These are phyloP conservation scores for Tinamus major DNA, from an alignment of 2,797 vertebrate species.

Conservation along the genomic window DNA sequence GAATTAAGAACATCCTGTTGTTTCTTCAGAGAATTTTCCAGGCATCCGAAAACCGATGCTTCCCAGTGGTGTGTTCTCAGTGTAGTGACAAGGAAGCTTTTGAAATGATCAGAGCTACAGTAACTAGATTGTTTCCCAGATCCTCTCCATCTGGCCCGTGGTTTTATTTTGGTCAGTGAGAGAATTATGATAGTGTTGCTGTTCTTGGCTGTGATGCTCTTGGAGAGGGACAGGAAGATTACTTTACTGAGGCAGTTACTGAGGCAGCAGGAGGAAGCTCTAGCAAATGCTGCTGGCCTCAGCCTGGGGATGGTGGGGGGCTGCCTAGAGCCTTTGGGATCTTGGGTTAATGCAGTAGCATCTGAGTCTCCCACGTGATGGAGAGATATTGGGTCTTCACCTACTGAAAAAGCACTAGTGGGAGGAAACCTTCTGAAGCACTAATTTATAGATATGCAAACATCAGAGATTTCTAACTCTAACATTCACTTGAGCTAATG, in stretches of 20 bases:
- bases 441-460: not conserved
- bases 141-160: not conserved
- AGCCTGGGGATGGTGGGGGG: not conserved
- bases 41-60: conserved; percentile 25
- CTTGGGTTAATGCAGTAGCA: not conserved
- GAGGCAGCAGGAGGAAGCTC: not conserved
- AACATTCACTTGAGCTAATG: not conserved
- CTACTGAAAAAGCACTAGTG: not conserved
- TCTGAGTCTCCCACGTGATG: not conserved
- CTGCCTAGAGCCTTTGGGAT: not conserved
- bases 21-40: conserved; percentile 12
- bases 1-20: conserved; percentile 33
- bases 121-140: not conserved
- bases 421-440: not conserved
- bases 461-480: not conserved
- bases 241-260: not conserved
- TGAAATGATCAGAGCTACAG: not conserved
- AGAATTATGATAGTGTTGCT: not conserved
- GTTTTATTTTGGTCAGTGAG: conserved; percentile 16
- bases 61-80: not conserved
- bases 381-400: not conserved
- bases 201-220: not conserved
- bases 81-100: conserved; percentile 32
- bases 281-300: not conserved
- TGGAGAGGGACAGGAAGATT: not conserved